A percentile compares a stretch with the other conserved stretches of the same genome.
These are phyloP conservation scores for Atherix ibis DNA, from an alignment of 2,888 invertebrate genomes.

Conservation along the genomic window DNA sequence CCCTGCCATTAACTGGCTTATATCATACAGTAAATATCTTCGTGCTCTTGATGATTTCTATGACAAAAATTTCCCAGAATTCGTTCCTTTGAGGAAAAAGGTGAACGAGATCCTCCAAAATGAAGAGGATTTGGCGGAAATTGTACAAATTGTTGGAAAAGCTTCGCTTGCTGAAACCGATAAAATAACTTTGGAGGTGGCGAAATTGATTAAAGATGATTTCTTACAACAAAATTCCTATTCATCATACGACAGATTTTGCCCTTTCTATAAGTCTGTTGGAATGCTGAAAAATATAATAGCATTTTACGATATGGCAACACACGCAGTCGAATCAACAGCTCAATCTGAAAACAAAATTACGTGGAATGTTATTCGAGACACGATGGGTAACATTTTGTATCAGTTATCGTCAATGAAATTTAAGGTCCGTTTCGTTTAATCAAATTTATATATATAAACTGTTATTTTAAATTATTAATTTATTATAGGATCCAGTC, in stretches of 20 bases:
- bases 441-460: neutral
- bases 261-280: constrained; percentile 99
- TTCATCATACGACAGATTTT: constrained; percentile 89
- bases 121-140: constrained; percentile 98
- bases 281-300: constrained; percentile 99
- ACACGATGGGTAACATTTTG: constrained; percentile 89
- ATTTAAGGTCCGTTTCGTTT: constrained; percentile 60
- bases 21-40: constrained; percentile 98
- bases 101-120: constrained; percentile 90
- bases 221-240: constrained; percentile 99
- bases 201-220: constrained; percentile 96
- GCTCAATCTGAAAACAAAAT: constrained; percentile 98
- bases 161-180: constrained; percentile 96
- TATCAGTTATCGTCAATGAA: constrained; percentile 99
- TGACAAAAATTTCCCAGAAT: constrained; percentile 94
- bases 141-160: constrained; percentile 98
- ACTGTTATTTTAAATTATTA: neutral
- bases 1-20: constrained; percentile 99
- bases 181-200: constrained; percentile 98
- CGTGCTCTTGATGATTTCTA: constrained; percentile 98
- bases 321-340: constrained; percentile 94
- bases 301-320: constrained; percentile 93
- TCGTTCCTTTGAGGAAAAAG: constrained; percentile 93
- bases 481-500: constrained; percentile 65
- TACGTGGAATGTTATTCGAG: constrained; percentile 95